Evolutionary conservation across 2,797 vertebrate species (phyloP).

Genomic region (Nannoperca australis): DNA sequence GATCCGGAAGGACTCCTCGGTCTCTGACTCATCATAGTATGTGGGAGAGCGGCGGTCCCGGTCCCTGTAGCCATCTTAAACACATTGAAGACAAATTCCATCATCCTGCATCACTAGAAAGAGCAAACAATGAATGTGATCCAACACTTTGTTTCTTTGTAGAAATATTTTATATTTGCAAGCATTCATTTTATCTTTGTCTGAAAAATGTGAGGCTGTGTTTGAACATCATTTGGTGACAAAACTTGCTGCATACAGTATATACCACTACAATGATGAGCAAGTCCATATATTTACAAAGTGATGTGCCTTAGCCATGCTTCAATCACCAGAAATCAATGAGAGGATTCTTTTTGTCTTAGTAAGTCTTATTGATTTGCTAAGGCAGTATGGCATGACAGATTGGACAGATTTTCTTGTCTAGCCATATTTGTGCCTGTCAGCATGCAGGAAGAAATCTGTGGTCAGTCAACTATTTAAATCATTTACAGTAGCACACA

Average conservation of each 20-base stretch:
- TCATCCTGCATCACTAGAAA: neutral
- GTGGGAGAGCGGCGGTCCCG: slow-evolving; percentile 88
- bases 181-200: neutral
- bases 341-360: slow-evolving; percentile 10
- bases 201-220: slow-evolving; percentile 3
- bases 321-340: slow-evolving; percentile 44
- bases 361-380: slow-evolving; percentile 50
- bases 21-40: slow-evolving; percentile 93
- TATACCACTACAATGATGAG: slow-evolving; percentile 4
- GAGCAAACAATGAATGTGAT: neutral
- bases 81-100: slow-evolving; percentile 42
- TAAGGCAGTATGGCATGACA: slow-evolving; percentile 58
- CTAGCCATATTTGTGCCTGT: slow-evolving; percentile 38
- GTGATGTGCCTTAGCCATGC: slow-evolving; percentile 51
- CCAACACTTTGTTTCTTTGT: slow-evolving; percentile 1
- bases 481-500: slow-evolving; percentile 1
- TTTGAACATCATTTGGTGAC: slow-evolving; percentile 25
- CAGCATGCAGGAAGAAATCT: slow-evolving; percentile 63
- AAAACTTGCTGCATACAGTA: slow-evolving; percentile 4
- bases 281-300: slow-evolving; percentile 18
- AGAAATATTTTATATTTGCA: neutral
- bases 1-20: slow-evolving; percentile 91
- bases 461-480: slow-evolving; percentile 51
- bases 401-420: slow-evolving; percentile 38
- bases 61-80: slow-evolving; percentile 89